Conservation (phyloP, 2,113 vertebrate species). For the Notarius lentiginosus region DNA sequence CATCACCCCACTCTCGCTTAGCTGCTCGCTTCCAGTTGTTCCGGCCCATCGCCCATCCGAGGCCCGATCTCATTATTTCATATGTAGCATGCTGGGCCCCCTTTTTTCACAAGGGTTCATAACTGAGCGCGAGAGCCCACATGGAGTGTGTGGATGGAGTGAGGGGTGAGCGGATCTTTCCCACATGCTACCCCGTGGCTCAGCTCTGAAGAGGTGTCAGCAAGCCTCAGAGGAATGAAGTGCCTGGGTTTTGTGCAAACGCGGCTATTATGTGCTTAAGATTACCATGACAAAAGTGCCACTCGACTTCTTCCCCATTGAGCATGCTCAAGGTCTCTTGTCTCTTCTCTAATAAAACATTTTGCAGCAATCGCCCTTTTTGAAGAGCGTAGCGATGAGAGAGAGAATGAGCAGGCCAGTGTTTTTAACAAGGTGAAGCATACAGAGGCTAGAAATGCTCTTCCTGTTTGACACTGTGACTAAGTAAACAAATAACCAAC, state of each 20-base stretch:
- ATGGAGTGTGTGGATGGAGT: conserved; percentile 74
- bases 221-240: conserved; percentile 97
- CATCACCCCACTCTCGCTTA: conserved; percentile 24
- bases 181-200: conserved; percentile 99
- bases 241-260: conserved; percentile 92
- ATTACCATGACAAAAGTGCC: conserved; percentile 99
- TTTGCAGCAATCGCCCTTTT: conserved; percentile 93
- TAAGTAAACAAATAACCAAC: conserved; percentile 33
- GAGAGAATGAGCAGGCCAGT: conserved; percentile 41
- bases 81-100: conserved; percentile 42
- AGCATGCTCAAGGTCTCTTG: conserved; percentile 93
- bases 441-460: background rate
- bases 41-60: conserved; percentile 31
- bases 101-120: conserved; percentile 32
- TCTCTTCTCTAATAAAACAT: conserved; percentile 96
- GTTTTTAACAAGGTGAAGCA: conserved; percentile 34
- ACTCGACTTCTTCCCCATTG: conserved; percentile 99
- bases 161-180: conserved; percentile 90
- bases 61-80: conserved; percentile 46
- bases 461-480: background rate
- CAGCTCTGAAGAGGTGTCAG: conserved; percentile 97
- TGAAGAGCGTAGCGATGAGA: conserved; percentile 74
- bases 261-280: conserved; percentile 98
- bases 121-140: conserved; percentile 59
- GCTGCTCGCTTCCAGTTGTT: conserved; percentile 48